A percentile compares a stretch with the other conserved stretches of the same genome.
These are phyloP conservation scores for Ephestia elutella DNA, from an alignment of 1,140 invertebrate genomes.

Conservation along the genomic window DNA sequence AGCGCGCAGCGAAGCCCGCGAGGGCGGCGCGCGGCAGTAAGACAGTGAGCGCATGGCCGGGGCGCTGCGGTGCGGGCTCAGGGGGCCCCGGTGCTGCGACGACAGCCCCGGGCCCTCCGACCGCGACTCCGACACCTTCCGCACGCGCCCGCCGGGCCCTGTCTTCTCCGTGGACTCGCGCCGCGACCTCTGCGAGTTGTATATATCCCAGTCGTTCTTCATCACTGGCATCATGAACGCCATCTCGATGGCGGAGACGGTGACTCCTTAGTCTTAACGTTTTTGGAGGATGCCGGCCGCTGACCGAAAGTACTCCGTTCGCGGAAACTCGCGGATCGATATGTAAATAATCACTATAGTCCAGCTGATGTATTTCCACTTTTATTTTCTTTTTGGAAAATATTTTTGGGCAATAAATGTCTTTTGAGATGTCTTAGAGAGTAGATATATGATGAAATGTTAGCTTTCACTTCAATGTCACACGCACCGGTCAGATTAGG, in stretches of 20 bases:
- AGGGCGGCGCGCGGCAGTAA: constrained; percentile 75
- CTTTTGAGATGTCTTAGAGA: constrained; percentile 20
- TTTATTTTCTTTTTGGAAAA: constrained; percentile 7
- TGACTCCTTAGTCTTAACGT: constrained; percentile 62
- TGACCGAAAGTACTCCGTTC: constrained; percentile 31
- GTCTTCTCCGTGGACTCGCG: constrained; percentile 82
- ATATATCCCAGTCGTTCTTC: constrained; percentile 94
- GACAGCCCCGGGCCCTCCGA: constrained; percentile 80
- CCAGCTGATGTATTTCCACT: constrained; percentile 5
- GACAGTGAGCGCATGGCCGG: constrained; percentile 78
- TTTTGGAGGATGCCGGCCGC: constrained; percentile 49
- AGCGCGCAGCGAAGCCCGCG: constrained; percentile 73
- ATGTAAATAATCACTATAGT: constrained; percentile 9
- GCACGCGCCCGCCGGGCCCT: constrained; percentile 76
- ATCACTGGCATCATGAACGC: constrained; percentile 96
- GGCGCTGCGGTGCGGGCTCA: constrained; percentile 78
- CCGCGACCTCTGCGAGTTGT: constrained; percentile 85
- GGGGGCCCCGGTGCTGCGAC: constrained; percentile 80
- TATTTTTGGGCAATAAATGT: constrained; percentile 5
- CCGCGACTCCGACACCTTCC: constrained; percentile 88
- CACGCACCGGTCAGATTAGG: constrained; percentile 45
- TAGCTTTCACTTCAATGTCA: constrained; percentile 69
- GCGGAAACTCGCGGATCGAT: constrained; percentile 39
- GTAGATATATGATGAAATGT: constrained; percentile 22
- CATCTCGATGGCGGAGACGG: constrained; percentile 77